A percentile compares a stretch with the other conserved stretches of the same genome.
These are phyloP conservation scores for Escarpia spicata DNA, from an alignment of 2,888 invertebrate genomes.

Conservation along the genomic window DNA sequence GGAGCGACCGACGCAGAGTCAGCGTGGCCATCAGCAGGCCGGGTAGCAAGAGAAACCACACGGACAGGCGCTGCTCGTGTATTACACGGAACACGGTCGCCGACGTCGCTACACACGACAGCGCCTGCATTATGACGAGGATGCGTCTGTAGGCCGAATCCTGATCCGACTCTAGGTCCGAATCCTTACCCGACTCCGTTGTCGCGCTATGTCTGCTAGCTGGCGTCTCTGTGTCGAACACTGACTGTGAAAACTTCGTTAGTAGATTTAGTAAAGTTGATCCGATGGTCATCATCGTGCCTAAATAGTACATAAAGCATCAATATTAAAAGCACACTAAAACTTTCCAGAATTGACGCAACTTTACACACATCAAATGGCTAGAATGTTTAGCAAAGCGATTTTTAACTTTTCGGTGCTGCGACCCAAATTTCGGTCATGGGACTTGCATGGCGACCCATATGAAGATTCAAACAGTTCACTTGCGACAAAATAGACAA, in stretches of 20 bases:
- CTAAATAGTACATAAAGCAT: background rate
- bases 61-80: slow-evolving; percentile 32
- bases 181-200: background rate
- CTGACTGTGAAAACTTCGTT: background rate
- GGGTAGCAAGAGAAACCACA: slow-evolving; percentile 36
- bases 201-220: background rate
- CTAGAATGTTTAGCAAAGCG: too few species aligned
- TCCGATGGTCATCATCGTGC: background rate
- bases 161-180: background rate
- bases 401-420: too few species aligned
- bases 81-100: slow-evolving; percentile 37
- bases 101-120: slow-evolving; percentile 35
- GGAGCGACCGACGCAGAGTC: slow-evolving; percentile 20
- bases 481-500: too few species aligned
- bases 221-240: background rate
- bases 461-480: too few species aligned
- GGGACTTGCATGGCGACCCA: too few species aligned
- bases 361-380: too few species aligned
- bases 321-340: background rate
- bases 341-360: background rate
- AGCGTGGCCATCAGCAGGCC: slow-evolving; percentile 33
- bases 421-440: too few species aligned
- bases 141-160: slow-evolving; percentile 24
- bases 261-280: background rate
- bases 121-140: slow-evolving; percentile 32